Base-by-base conservation (phyloP, 2,888 invertebrate genomes). In the Lithophane socia region DNA sequence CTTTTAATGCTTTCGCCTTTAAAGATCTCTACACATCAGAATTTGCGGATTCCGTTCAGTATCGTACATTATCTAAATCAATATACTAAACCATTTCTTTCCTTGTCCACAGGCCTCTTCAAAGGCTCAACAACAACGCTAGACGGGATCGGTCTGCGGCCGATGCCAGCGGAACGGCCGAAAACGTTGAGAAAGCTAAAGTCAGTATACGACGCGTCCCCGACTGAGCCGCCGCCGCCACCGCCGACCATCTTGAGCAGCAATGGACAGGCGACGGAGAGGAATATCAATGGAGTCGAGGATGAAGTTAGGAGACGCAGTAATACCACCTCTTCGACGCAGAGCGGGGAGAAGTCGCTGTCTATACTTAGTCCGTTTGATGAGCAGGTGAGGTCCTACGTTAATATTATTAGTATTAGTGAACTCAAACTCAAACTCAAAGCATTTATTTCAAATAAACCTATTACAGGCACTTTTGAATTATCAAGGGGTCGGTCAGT, bases 321-420 rank as follows among this genome's bases (percentile, higher is more conserved):
- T 79, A 96, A 95, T 60, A 97, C 95, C 18, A 95, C 94, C 74
- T 94, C 94, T 66, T 95, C 95, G 21, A 96, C 93, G 67, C 96
- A 95, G 75, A 97, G 95, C 72, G 95, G 94, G 42, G 97, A 97
- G 82, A 97, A 97, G 89, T 96, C 96, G 47, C 90, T 97, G 82
- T 96, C 97, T 68, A 97, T 98, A 87, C 97, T 99, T 88, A 99
- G 98, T 92, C 99, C 99, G 4, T 99, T 99, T 94, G 99, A 99
- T 96, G 99, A 99, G 93, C 97, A 97, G 96, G 97, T 97, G 85
- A 88, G 89, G 52, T 47, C 5, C 2, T 21, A 29, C 54, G 16
- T 29, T 65, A n/a, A 65, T 49, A 16, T 18, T 37, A 24, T 21
- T 44, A 44, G 44, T 37, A 37, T 37, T 37, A 37, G 37, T 37